A percentile compares a stretch with the other conserved stretches of the same genome.
Evolutionary conservation across 1,140 invertebrate species (phyloP).

Genomic region (Neomicropteryx cornuta): DNA sequence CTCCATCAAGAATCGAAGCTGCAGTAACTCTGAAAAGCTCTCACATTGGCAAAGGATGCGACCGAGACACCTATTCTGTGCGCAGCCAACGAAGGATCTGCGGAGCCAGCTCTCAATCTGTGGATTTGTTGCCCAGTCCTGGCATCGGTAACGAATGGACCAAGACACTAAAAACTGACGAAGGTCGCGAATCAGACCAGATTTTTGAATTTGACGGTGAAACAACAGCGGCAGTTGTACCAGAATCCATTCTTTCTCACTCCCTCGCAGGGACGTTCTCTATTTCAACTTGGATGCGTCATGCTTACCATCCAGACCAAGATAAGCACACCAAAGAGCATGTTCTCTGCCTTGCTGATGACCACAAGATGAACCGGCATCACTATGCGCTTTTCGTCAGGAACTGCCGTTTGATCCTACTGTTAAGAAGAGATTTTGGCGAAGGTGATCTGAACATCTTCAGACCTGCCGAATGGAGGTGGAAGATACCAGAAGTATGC

Average conservation of each 20-base stretch:
- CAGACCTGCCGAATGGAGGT: slow-evolving; percentile 95
- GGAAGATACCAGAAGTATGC: slow-evolving; percentile 86
- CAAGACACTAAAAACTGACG: slow-evolving; percentile 75
- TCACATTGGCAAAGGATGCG: slow-evolving; percentile 85
- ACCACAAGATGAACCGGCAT: slow-evolving; percentile 97
- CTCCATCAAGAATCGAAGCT: slow-evolving; percentile 55
- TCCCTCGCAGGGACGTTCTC: slow-evolving; percentile 71
- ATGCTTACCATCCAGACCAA: slow-evolving; percentile 52
- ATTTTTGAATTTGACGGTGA: slow-evolving; percentile 91
- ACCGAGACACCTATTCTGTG: slow-evolving; percentile 83
- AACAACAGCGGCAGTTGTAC: slow-evolving; percentile 76
- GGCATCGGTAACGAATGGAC: slow-evolving; percentile 76
- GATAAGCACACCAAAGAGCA: slow-evolving; percentile 91
- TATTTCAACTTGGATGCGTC: slow-evolving; percentile 88
- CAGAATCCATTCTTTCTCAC: slow-evolving; percentile 61
- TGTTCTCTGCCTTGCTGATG: slow-evolving; percentile 90
- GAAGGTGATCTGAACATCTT: slow-evolving; percentile 92
- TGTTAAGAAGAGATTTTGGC: slow-evolving; percentile 85
- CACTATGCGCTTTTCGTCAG: slow-evolving; percentile 95
- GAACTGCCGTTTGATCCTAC: slow-evolving; percentile 89
- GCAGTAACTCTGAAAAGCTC: slow-evolving; percentile 62
- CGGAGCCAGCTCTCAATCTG: slow-evolving; percentile 52
- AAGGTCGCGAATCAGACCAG: slow-evolving; percentile 57
- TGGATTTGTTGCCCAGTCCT: slow-evolving; percentile 81
- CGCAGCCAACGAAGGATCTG: slow-evolving; percentile 83